A percentile compares a stretch with the other conserved stretches of the same genome.
phyloP scores from a whole-genome alignment of 2,797 vertebrate species.

The Dromococcyx pavoninus region DNA sequence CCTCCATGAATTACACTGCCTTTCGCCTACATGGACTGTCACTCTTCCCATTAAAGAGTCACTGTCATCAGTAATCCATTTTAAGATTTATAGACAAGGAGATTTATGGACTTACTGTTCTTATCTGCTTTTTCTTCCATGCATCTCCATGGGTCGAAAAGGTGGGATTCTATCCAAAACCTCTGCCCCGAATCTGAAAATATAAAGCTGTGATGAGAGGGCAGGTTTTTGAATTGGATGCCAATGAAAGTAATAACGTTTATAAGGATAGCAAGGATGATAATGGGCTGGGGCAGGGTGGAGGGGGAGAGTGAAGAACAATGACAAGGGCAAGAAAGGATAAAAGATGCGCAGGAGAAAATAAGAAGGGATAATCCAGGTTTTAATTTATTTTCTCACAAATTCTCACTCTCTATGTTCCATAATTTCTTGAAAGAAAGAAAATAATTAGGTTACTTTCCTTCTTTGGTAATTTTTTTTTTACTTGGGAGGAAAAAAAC shows the following conservation, averaged over 20 bases:
- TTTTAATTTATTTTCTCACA: not conserved
- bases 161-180: not conserved
- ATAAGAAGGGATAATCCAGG: not conserved
- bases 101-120: conserved; percentile 58
- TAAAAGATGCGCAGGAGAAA: conserved; percentile 2
- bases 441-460: not conserved
- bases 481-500: not conserved
- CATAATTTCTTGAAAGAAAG: not conserved
- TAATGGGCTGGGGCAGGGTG: not conserved
- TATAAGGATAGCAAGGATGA: conserved; percentile 20
- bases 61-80: conserved; percentile 57
- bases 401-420: not conserved
- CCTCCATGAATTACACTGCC: conserved; percentile 63
- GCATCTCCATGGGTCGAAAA: not conserved
- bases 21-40: conserved; percentile 45
- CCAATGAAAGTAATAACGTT: not conserved
- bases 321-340: not conserved
- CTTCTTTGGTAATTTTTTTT: not conserved
- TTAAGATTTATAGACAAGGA: conserved; percentile 45
- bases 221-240: not conserved
- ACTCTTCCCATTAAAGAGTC: conserved; percentile 64
- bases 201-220: not conserved
- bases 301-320: not conserved
- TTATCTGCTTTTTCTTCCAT: not conserved
- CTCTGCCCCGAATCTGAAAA: not conserved